These are phyloP conservation scores for Cassiopea andromeda DNA, from an alignment of 30 jellyfish, hydroid and myxozoan species.

Conservation along the genomic window DNA sequence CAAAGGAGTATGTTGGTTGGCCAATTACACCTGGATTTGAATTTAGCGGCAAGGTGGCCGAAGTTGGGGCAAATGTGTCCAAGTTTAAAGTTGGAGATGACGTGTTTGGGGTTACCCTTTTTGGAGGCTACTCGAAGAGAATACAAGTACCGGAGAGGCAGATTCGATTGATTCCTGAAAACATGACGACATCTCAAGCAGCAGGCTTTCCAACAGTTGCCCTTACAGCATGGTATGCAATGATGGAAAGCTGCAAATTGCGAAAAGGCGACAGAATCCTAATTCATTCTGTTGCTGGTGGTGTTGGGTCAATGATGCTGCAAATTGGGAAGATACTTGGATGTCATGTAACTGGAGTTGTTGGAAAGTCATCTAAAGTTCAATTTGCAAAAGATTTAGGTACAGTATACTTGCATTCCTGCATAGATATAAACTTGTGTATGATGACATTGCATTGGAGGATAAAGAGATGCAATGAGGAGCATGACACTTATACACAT, in stretches of 20 bases:
- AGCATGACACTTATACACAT: no score
- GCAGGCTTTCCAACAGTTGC: slow-evolving; percentile 92
- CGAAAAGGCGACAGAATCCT: slow-evolving; percentile 72
- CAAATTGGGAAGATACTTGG: slow-evolving; percentile 87
- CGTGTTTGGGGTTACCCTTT: slow-evolving; percentile 84
- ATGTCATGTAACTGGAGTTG: slow-evolving; percentile 91
- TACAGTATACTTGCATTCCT: not conserved
- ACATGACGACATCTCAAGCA: slow-evolving; percentile 73
- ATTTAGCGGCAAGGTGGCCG: slow-evolving; percentile 79
- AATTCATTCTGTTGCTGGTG: slow-evolving; percentile 96
- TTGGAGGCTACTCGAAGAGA: slow-evolving; percentile 84
- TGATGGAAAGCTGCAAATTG: slow-evolving; percentile 84
- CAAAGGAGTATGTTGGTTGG: slow-evolving; percentile 92
- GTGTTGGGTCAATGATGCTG: slow-evolving; percentile 92
- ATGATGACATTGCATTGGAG: no score
- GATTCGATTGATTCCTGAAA: slow-evolving; percentile 67
- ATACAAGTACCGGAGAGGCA: slow-evolving; percentile 77
- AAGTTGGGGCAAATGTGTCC: slow-evolving; percentile 78
- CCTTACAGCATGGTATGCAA: slow-evolving; percentile 92
- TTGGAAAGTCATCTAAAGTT: slow-evolving; percentile 79
- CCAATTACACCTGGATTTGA: slow-evolving; percentile 98
- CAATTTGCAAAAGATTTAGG: slow-evolving; percentile 46
- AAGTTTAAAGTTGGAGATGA: slow-evolving; percentile 78
- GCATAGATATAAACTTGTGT: no score
- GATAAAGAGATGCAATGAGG: no score